These are phyloP conservation scores for Drosophila biarmipes DNA, from an alignment of 1,140 invertebrate species.

Conservation along the genomic window DNA sequence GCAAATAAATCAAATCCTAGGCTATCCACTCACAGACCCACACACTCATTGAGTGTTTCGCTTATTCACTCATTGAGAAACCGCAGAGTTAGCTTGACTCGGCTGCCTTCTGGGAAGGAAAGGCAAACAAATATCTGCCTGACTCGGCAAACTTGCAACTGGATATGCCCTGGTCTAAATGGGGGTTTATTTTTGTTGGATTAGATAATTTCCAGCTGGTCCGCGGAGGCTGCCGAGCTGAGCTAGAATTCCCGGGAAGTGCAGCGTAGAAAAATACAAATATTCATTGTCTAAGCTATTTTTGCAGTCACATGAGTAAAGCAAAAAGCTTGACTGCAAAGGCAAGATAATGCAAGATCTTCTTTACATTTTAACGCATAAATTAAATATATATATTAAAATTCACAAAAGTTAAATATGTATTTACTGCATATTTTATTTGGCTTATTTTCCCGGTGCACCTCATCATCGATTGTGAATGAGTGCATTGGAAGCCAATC, in stretches of 20 bases:
- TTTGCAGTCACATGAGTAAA: slow-evolving; percentile 36
- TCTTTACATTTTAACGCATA: not conserved
- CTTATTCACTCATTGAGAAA: slow-evolving; percentile 59
- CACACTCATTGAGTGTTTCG: slow-evolving; percentile 32
- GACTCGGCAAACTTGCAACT: slow-evolving; percentile 71
- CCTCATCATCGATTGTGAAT: slow-evolving; percentile 22
- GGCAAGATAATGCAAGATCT: not conserved
- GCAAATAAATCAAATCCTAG: not conserved
- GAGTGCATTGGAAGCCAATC: slow-evolving; percentile 43
- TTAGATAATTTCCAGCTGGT: slow-evolving; percentile 76
- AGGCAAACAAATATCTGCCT: slow-evolving; percentile 56
- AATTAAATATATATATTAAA: not conserved
- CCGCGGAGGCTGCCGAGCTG: slow-evolving; percentile 24
- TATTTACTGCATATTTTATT: no score
- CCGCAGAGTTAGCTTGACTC: slow-evolving; percentile 25
- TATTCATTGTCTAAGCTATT: slow-evolving; percentile 34
- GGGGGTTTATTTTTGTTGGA: slow-evolving; percentile 21
- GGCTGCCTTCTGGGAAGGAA: slow-evolving; percentile 56
- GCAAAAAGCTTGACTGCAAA: slow-evolving; percentile 6
- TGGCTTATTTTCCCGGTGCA: slow-evolving; percentile 14
- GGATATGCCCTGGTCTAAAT: slow-evolving; percentile 52
- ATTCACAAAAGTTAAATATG: no score
- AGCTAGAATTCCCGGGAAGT: slow-evolving; percentile 54
- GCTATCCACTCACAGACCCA: slow-evolving; percentile 6
- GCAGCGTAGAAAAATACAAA: slow-evolving; percentile 43